A percentile compares a stretch with the other conserved stretches of the same genome.
Conservation (phyloP, 92 coral and sea anemone genomes). For the Galaxea fascicularis region DNA sequence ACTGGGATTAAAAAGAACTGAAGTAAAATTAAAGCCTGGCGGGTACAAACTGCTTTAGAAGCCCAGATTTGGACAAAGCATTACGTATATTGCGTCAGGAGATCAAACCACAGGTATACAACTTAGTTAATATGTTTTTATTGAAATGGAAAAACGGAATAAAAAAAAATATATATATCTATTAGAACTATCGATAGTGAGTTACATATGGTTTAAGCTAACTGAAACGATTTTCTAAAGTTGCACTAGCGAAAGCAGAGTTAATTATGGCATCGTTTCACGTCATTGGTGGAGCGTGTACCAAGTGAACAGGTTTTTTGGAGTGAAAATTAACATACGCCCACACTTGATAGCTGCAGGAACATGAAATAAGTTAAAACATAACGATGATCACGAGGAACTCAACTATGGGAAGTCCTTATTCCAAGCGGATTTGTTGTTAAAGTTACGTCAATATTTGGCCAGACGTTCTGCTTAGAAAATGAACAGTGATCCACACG, state of each 20-base stretch:
- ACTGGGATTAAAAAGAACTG: too few species aligned
- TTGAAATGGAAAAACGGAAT: too few species aligned
- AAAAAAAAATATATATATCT: too few species aligned
- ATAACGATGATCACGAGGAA: constrained; percentile 6
- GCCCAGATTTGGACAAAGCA: too few species aligned
- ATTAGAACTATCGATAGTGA: neutral
- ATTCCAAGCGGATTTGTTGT: neutral
- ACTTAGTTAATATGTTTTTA: too few species aligned
- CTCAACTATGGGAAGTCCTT: constrained; percentile 9
- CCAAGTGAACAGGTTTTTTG: neutral
- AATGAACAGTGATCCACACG: too few species aligned
- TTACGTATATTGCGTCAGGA: too few species aligned
- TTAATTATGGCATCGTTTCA: neutral
- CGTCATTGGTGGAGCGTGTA: neutral
- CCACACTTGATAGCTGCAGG: neutral
- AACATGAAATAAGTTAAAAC: neutral
- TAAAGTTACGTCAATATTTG: neutral
- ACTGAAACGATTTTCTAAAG: neutral
- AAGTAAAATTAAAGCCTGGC: too few species aligned
- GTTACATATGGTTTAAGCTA: neutral
- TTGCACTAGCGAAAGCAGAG: neutral
- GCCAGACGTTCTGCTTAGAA: neutral
- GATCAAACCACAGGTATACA: too few species aligned
- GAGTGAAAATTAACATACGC: constrained; percentile 10
- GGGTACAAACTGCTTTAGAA: too few species aligned